Evolutionary conservation across 1,140 invertebrate genomes (phyloP).

Genomic region (Diorhabda sublineata): DNA sequence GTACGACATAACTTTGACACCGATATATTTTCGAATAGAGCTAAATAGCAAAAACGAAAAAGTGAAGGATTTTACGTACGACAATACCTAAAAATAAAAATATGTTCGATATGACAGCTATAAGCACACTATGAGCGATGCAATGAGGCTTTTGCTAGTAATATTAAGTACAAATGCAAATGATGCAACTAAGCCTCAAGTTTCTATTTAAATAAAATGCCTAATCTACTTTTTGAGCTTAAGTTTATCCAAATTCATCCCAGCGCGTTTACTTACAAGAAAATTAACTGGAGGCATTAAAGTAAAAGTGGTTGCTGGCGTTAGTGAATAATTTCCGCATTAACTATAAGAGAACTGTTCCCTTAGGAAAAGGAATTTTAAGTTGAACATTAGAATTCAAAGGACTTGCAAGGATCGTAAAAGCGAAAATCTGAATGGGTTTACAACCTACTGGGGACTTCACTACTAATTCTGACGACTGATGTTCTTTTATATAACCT

Average conservation of each 20-base stretch:
- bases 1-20: too few species aligned
- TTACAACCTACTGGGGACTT: slow-evolving; percentile 23
- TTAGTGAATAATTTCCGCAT: slow-evolving; percentile 26
- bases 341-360: slow-evolving; percentile 22
- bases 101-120: too few species aligned
- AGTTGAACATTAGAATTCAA: slow-evolving; percentile 29
- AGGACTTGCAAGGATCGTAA: slow-evolving; percentile 25
- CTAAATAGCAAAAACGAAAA: too few species aligned
- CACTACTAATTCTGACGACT: slow-evolving; percentile 27
- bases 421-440: slow-evolving; percentile 28
- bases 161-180: too few species aligned
- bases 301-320: background rate
- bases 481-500: slow-evolving; percentile 22
- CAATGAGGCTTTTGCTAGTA: too few species aligned
- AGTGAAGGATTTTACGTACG: too few species aligned
- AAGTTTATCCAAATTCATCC: background rate
- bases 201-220: too few species aligned
- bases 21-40: too few species aligned
- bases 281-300: background rate
- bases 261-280: background rate
- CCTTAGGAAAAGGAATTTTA: slow-evolving; percentile 25
- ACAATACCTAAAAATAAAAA: too few species aligned
- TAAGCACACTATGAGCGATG: too few species aligned
- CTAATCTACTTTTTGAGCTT: too few species aligned
- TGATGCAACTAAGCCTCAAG: too few species aligned